These are phyloP conservation scores for Stegastes partitus DNA, from an alignment of 2,113 vertebrate genomes.

Conservation along the genomic window DNA sequence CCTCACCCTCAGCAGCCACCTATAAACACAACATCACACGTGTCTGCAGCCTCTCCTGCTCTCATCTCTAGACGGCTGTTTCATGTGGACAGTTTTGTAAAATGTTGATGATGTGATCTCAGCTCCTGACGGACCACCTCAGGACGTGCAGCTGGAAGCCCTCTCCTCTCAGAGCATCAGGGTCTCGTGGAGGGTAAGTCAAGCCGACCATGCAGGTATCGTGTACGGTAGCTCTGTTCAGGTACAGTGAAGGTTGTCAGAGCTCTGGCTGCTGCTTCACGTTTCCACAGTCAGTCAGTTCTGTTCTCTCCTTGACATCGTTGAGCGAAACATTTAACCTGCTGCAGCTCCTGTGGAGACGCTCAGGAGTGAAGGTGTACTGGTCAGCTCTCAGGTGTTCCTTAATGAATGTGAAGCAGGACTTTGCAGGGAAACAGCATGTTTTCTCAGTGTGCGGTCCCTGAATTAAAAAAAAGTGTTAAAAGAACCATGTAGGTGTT, in stretches of 20 bases:
- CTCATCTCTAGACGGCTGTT: background rate
- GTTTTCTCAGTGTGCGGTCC: background rate
- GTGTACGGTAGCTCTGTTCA: background rate
- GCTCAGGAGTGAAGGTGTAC: slow-evolving; percentile 10
- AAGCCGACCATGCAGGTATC: background rate
- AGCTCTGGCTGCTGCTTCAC: background rate
- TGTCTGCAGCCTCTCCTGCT: background rate
- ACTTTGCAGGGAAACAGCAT: slow-evolving; percentile 12
- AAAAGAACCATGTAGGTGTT: background rate
- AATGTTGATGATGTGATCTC: slow-evolving; percentile 45
- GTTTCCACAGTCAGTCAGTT: background rate
- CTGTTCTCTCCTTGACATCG: background rate
- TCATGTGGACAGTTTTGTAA: slow-evolving; percentile 9
- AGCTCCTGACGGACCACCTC: slow-evolving; percentile 98
- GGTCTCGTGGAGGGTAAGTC: slow-evolving; percentile 96
- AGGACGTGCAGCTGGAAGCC: slow-evolving; percentile 96
- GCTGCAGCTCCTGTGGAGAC: background rate
- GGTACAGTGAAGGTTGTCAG: too few relatives aligned
- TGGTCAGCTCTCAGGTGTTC: slow-evolving; percentile 11
- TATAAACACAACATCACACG: slow-evolving; percentile 12
- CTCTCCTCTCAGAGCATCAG: slow-evolving; percentile 97
- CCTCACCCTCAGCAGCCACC: slow-evolving; percentile 6
- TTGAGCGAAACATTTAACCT: slow-evolving; percentile 11
- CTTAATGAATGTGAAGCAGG: slow-evolving; percentile 35
- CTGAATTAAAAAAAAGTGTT: background rate